Conservation (phyloP, 2,113 vertebrate genomes). For the Colaptes auratus region DNA sequence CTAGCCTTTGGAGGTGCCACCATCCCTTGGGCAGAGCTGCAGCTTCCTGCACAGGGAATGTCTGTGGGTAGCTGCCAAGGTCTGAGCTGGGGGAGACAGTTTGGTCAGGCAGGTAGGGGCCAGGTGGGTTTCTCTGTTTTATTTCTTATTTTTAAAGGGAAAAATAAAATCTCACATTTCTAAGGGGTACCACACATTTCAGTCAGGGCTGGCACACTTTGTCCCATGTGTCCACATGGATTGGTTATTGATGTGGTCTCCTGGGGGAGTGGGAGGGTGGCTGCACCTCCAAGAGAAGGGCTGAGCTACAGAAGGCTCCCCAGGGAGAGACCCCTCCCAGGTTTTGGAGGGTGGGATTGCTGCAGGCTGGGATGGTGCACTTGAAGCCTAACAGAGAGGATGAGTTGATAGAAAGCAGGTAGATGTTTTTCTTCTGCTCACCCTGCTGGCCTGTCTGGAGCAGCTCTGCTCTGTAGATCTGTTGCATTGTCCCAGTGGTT, state of each 20-base stretch:
- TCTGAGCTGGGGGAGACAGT: background rate
- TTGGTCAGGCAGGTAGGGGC: background rate
- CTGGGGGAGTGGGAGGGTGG: background rate
- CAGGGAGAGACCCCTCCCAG: background rate
- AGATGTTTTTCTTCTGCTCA: background rate
- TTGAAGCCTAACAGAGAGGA: rapidly evolving
- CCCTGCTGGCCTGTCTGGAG: background rate
- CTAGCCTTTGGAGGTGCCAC: background rate
- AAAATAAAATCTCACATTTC: background rate
- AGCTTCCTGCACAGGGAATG: no score
- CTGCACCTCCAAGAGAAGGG: no score
- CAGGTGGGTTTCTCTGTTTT: background rate
- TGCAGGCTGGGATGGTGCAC: background rate
- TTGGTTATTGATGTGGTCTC: rapidly evolving
- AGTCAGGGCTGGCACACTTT: background rate
- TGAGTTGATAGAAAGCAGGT: background rate
- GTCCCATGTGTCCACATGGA: rapidly evolving
- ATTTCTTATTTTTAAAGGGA: background rate
- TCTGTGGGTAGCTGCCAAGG: rapidly evolving
- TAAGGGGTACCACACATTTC: background rate
- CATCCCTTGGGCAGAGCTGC: rapidly evolving
- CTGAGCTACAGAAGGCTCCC: background rate
- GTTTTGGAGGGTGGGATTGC: rapidly evolving
- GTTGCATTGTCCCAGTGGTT: rapidly evolving
- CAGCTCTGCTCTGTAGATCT: background rate